Evolutionary conservation across 2,888 invertebrate species (phyloP), one percentile per base, ranked within the genome.

Genomic region (Agonopterix heracliana): DNA sequence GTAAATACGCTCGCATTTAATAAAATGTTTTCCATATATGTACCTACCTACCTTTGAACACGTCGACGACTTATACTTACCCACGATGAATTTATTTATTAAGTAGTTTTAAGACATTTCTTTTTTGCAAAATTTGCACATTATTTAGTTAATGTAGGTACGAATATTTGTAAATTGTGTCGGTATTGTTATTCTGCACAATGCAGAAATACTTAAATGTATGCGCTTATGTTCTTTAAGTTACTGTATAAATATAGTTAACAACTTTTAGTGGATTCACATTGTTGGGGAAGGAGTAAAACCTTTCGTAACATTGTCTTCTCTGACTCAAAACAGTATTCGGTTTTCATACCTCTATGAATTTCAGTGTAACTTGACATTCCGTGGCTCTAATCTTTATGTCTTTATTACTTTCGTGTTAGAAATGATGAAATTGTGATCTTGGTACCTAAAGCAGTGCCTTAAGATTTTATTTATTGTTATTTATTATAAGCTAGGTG

Each of bases 121-220:
- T 5, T 26, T 26, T 66, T 74, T 77, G 79, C 78, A 73, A 75
- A 64, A 63, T 75, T 75, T 75, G 78, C 80, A 78, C 73, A 79
- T 76, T 66, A 74, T 74, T 71, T 76, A 75, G 74, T 72, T 74
- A 72, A 78, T 71, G 64, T 76, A 71, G 68, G 68, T 76, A 71
- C 68, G 68, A 71, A 72, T 82, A 80, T 83, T 82, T 88, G 87
- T 88, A 88, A 87, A 88, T 87, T 87, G 82, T 83, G 85, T 86
- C 86, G 79, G 83, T 86, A 87, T 84, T 87, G 88, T 88, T 88
- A 88, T 88, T 88, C 88, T 88, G 88, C 87, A 88, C 78, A 88
- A 87, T 87, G 88, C 87, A 76, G 88, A 88, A 88, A 86, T 88
- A 87, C 78, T 85, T 86, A 81, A 81, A 76, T 84, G 82, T 87